Evolutionary conservation across 2,888 invertebrate species (phyloP).

Genomic region (Agrotis puta): DNA sequence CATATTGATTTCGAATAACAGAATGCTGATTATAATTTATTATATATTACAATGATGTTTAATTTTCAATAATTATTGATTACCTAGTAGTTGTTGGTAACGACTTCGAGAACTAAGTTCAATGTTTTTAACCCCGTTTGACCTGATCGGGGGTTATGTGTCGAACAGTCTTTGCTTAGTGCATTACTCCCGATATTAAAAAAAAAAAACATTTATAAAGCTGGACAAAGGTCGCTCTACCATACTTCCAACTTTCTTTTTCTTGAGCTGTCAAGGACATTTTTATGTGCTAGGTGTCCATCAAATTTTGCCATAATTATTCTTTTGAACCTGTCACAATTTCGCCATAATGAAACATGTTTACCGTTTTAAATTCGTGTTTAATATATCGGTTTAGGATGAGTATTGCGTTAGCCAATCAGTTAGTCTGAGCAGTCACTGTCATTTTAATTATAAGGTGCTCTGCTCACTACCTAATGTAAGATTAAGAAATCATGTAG

Average conservation of each 20-base stretch:
- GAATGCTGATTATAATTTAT: constrained; percentile 70
- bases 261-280: neutral
- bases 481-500: neutral
- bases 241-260: neutral
- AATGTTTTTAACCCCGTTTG: constrained; percentile 27
- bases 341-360: neutral
- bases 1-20: constrained; percentile 77
- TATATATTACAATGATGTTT: constrained; percentile 64
- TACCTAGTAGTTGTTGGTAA: constrained; percentile 47
- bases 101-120: constrained; percentile 22
- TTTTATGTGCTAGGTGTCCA: neutral
- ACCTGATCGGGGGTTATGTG: neutral
- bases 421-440: neutral
- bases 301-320: too few species aligned
- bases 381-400: neutral
- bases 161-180: neutral
- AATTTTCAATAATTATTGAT: constrained; percentile 53
- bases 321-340: neutral
- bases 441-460: neutral
- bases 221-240: too few species aligned
- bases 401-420: neutral
- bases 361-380: neutral
- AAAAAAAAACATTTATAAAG: neutral
- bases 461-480: neutral
- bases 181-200: neutral